These are phyloP conservation scores for Lampris megalopsis DNA, from an alignment of 2,113 vertebrate species.

Conservation along the genomic window DNA sequence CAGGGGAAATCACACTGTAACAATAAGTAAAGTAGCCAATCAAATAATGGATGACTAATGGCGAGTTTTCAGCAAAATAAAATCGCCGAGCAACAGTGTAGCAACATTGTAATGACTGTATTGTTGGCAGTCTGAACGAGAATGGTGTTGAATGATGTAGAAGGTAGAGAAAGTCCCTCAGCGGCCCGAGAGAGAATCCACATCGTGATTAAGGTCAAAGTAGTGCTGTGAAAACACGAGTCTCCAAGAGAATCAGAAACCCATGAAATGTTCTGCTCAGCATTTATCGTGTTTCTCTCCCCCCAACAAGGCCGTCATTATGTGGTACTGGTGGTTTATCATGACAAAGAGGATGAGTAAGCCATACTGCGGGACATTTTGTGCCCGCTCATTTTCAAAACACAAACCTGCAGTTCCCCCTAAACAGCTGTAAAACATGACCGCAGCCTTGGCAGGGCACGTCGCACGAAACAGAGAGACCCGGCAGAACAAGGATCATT, in stretches of 20 bases:
- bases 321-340: conserved; percentile 56
- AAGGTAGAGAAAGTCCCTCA: conserved; percentile 37
- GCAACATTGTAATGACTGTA: conserved; percentile 31
- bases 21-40: conserved; percentile 38
- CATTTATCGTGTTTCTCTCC: conserved; percentile 57
- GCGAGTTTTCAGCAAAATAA: conserved; percentile 4
- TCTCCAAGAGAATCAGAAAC: conserved; percentile 70
- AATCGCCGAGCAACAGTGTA: conserved; percentile 11
- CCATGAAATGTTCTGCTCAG: conserved; percentile 66
- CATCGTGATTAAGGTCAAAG: conserved; percentile 47
- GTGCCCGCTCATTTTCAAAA: conserved; percentile 71
- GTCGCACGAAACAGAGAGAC: conserved; percentile 48
- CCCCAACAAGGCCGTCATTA: conserved; percentile 69
- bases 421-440: conserved; percentile 65
- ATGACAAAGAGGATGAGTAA: conserved; percentile 78
- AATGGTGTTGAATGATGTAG: conserved; percentile 28
- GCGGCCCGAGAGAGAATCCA: conserved; percentile 64
- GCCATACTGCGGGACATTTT: conserved; percentile 66
- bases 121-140: conserved; percentile 45
- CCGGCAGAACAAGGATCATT: conserved; percentile 71
- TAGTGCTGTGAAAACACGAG: conserved; percentile 65
- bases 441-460: conserved; percentile 61
- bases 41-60: conserved; percentile 8
- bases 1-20: conserved; percentile 31
- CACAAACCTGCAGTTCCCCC: conserved; percentile 57